These are phyloP conservation scores for Morpho deidamia DNA, from an alignment of 2,888 invertebrate species.

Conservation along the genomic window DNA sequence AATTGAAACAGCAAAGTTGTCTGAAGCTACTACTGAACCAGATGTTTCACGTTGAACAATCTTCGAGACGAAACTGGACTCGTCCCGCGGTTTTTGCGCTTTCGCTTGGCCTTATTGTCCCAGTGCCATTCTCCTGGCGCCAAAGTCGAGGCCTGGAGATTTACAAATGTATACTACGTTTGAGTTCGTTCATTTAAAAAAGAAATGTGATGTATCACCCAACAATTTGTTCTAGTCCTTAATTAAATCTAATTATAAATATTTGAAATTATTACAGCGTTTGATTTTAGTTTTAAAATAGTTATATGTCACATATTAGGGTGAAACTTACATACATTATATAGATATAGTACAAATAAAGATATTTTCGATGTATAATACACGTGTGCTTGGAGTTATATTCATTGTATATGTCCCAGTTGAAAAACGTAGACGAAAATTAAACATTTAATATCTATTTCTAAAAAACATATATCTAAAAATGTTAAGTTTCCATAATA, in stretches of 20 bases:
- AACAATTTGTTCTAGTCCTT: constrained; percentile 67
- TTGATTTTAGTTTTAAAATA: not conserved
- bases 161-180: constrained; percentile 50
- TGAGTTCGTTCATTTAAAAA: constrained; percentile 56
- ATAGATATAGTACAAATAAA: no score
- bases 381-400: no score
- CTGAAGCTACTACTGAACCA: constrained; percentile 49
- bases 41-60: constrained; percentile 68
- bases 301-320: no score
- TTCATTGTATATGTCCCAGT: no score
- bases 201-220: constrained; percentile 60
- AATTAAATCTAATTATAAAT: constrained; percentile 38
- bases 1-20: constrained; percentile 56
- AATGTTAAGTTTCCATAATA: no score
- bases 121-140: constrained; percentile 38
- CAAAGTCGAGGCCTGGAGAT: constrained; percentile 52
- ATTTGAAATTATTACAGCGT: constrained; percentile 5
- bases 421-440: no score
- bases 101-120: constrained; percentile 45
- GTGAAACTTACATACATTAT: no score
- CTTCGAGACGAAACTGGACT: constrained; percentile 56
- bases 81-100: constrained; percentile 58
- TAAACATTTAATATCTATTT: no score
- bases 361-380: no score
- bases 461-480: no score